Evolutionary conservation across 2,797 vertebrate species (phyloP).

Genomic region (Malacoctenus gilli): DNA sequence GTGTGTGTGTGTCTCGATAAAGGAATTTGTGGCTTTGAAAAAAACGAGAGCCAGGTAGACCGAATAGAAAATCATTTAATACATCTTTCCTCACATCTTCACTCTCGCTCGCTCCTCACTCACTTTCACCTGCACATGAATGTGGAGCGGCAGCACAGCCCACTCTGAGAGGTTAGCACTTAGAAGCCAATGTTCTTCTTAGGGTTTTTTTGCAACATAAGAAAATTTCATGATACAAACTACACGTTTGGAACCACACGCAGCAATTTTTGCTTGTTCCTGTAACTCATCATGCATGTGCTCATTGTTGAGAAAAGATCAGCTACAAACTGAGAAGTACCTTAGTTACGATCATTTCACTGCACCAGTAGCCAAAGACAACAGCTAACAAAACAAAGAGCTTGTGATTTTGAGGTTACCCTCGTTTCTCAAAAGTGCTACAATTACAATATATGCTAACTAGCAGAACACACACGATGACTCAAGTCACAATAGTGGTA

Average conservation of each 20-base stretch:
- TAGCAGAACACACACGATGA: no score
- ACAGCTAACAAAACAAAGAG: no score
- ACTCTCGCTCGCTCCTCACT: neutral
- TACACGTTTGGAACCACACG: neutral
- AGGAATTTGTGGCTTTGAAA: conserved; percentile 7
- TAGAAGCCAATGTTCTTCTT: conserved; percentile 7
- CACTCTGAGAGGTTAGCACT: conserved; percentile 23
- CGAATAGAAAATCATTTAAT: neutral
- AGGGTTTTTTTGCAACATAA: conserved; percentile 3
- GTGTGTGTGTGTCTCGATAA: neutral
- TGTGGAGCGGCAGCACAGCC: neutral
- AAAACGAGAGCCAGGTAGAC: conserved; percentile 5
- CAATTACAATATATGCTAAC: no score
- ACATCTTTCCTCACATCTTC: neutral
- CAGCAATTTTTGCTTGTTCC: no score
- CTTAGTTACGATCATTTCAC: no score
- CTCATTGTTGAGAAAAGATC: no score
- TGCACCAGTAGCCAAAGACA: no score
- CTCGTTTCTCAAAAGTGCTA: no score
- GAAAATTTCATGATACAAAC: neutral
- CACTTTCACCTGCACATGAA: conserved; percentile 11
- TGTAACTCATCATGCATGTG: no score
- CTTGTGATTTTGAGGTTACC: no score
- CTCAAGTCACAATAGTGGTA: no score
- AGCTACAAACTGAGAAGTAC: no score